phyloP scores from a whole-genome alignment of 2,888 invertebrate species.

The Aproaerema taeniolella region DNA sequence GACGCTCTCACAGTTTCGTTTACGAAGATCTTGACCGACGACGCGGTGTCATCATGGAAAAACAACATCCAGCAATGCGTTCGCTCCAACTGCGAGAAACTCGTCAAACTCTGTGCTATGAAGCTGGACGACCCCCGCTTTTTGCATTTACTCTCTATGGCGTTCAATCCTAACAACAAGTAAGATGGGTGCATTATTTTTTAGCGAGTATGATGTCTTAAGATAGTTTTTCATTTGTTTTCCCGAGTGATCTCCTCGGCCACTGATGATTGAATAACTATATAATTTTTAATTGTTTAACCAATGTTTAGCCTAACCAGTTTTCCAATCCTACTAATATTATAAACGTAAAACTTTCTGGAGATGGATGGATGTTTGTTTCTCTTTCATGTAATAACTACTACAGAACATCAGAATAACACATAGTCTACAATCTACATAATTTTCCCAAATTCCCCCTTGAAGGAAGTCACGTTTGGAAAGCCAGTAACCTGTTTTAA shows the following conservation, averaged over 20 bases:
- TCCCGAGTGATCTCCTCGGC: too few relatives aligned
- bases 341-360: neutral
- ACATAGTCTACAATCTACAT: too few relatives aligned
- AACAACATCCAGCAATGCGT: slow-evolving; percentile 97
- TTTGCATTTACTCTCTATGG: slow-evolving; percentile 93
- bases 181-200: slow-evolving; percentile 74
- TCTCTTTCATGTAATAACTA: neutral
- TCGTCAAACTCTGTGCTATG: slow-evolving; percentile 94
- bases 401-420: neutral
- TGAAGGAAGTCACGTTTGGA: too few relatives aligned
- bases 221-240: too few relatives aligned
- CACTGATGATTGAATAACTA: too few relatives aligned
- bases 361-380: neutral
- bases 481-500: too few relatives aligned
- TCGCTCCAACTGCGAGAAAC: slow-evolving; percentile 93
- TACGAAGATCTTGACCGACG: slow-evolving; percentile 97
- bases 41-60: slow-evolving; percentile 98
- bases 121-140: slow-evolving; percentile 97
- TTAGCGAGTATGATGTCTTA: too few relatives aligned
- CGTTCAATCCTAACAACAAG: slow-evolving; percentile 97
- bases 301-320: too few relatives aligned
- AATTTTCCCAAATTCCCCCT: too few relatives aligned
- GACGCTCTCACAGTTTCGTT: slow-evolving; percentile 96
- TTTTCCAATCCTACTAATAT: too few relatives aligned
- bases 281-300: too few relatives aligned